A percentile compares a stretch with the other conserved stretches of the same genome.
phyloP scores from a whole-genome alignment of 2,113 vertebrate genomes.

The Nicator chloris region DNA sequence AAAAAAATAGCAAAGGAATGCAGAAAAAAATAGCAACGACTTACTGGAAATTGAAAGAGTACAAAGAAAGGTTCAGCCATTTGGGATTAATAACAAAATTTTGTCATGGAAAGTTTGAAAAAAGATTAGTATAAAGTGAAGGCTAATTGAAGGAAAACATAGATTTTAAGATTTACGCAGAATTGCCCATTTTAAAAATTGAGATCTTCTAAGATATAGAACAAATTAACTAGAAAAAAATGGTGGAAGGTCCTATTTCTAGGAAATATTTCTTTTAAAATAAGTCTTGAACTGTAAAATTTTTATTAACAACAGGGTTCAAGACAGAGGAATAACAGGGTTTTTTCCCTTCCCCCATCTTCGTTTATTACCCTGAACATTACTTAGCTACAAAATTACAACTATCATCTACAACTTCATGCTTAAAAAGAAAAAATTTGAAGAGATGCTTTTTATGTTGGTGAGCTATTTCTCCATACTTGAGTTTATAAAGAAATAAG shows the following conservation, averaged over 20 bases:
- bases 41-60: neutral
- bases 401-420: neutral
- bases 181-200: neutral
- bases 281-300: neutral
- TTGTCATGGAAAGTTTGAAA: neutral
- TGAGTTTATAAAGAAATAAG: constrained; percentile 31
- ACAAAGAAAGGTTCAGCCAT: neutral
- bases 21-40: neutral
- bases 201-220: neutral
- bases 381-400: neutral
- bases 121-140: neutral
- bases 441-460: neutral
- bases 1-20: too few species aligned
- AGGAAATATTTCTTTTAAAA: neutral
- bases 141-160: neutral
- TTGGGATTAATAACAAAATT: neutral
- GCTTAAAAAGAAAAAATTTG: neutral
- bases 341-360: neutral
- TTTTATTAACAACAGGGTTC: neutral
- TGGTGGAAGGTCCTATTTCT: neutral
- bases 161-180: neutral
- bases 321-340: neutral
- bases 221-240: neutral
- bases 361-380: neutral
- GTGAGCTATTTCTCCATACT: constrained; percentile 12